phyloP scores from a whole-genome alignment of 2,888 invertebrate genomes.

The Limnephilus marmoratus region DNA sequence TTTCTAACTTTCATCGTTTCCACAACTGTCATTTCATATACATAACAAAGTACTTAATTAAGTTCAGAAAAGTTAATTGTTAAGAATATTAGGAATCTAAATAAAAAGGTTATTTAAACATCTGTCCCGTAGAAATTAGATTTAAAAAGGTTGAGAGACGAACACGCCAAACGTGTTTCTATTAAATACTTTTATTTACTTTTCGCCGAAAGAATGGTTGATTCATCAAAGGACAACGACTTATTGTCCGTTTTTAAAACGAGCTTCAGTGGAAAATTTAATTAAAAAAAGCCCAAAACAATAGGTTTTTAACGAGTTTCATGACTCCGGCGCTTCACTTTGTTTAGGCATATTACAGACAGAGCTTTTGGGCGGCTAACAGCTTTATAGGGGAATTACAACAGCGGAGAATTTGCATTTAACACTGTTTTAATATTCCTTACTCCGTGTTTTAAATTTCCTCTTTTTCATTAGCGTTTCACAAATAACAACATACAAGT shows the following conservation, averaged over 20 bases:
- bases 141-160: neutral
- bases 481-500: neutral
- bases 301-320: constrained; percentile 9
- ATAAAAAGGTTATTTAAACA: neutral
- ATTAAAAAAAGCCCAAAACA: constrained; percentile 5
- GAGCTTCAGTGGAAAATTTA: neutral
- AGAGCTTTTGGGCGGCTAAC: neutral
- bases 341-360: neutral
- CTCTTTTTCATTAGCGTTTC: neutral
- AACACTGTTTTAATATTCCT: constrained; percentile 25
- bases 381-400: constrained; percentile 20
- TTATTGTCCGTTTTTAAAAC: constrained; percentile 13
- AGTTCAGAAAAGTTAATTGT: too few relatives aligned
- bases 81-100: too few relatives aligned
- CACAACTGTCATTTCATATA: too few relatives aligned
- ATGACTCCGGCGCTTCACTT: neutral
- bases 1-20: too few relatives aligned
- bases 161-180: neutral
- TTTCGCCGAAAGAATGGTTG: neutral
- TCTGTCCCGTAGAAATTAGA: neutral
- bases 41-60: too few relatives aligned
- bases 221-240: neutral
- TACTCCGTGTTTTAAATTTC: neutral
- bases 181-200: neutral
- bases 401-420: constrained; percentile 8